Base-by-base conservation (phyloP, 2,113 vertebrate species). In the Ranitomeya variabilis region DNA sequence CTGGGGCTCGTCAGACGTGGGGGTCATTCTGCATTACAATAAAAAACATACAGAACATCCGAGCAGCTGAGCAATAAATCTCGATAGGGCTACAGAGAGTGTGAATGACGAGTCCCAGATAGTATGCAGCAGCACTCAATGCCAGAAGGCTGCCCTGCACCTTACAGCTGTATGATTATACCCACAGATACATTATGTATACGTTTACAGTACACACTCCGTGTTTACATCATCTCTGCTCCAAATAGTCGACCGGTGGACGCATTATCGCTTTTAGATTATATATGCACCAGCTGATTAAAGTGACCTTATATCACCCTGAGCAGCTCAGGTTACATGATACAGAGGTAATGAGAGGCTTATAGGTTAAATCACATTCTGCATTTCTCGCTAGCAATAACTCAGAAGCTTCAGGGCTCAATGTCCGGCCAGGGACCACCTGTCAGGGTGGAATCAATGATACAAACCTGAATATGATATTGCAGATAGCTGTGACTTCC, bases 31-130 rank as follows among this genome's bases (percentile, higher is more conserved):
- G 31, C 59, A 74, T 45, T 60, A 85, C 69, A 74, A 37, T 37
- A 23, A 19, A 59, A 69, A 74, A 10, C 45, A 57, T 51, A 76
- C 84, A 76, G 71, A 86, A 77, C 26, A 76, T 62, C 84, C 71
- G 6, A 76, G 77, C 84, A 86, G 84, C 84, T 86, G 84, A 86
- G 15, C 55, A 51, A 77, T 86, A 86, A 86, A 86, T 86, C 84
- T 76, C 18, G 12, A 60, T 31, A 2, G 52, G 64, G 18, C 19
- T 71, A 57, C 15, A 16, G 67, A 71, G 21, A n/a, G 51, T 23
- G 66, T 54, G 54, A 69, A 60, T 31, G n/a, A 74, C 83, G 31
- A 57, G 45, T 37, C 60, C 55, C 83, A 85, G 51, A 59, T 18
- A 9, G 52, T 73, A 37, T 59, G 23, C 71, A 31, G 18, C 1